These are phyloP conservation scores for Leptoteleia sp. DNA, from an alignment of 1,140 invertebrate genomes.

Conservation along the genomic window DNA sequence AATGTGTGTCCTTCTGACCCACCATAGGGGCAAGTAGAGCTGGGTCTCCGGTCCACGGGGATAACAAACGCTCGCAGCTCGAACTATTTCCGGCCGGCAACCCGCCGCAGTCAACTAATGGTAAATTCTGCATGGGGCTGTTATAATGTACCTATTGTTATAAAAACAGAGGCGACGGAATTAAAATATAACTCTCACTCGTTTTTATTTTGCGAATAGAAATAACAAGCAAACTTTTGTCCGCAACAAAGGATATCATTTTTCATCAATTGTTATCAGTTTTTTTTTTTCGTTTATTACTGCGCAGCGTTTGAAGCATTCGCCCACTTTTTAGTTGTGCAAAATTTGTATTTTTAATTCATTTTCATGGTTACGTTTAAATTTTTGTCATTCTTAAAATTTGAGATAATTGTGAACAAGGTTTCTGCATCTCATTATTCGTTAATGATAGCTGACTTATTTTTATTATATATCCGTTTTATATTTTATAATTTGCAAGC, in stretches of 20 bases:
- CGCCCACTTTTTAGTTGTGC: no score
- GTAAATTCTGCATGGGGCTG: slow-evolving; percentile 83
- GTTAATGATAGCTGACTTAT: no score
- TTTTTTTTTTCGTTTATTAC: neutral
- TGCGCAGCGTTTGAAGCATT: no score
- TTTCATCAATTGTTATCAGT: neutral
- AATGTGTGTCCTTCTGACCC: slow-evolving; percentile 79
- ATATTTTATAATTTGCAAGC: no score
- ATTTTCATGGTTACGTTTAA: no score
- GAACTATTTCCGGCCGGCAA: slow-evolving; percentile 86
- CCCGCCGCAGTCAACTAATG: slow-evolving; percentile 87
- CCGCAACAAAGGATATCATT: neutral
- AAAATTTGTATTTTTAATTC: no score
- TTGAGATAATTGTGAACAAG: no score
- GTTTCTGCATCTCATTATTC: no score
- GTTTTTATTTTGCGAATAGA: slow-evolving; percentile 39
- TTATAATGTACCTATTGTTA: slow-evolving; percentile 45
- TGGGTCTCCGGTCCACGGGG: slow-evolving; percentile 83
- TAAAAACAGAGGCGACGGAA: slow-evolving; percentile 27
- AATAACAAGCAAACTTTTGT: slow-evolving; percentile 10
- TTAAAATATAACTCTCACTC: slow-evolving; percentile 26
- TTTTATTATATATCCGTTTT: no score
- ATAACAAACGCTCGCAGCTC: slow-evolving; percentile 84
- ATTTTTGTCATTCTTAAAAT: no score
- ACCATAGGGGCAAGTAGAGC: slow-evolving; percentile 86